These are phyloP conservation scores for Parauchenoglanis ngamensis DNA, from an alignment of 2,797 vertebrate genomes.

Conservation along the genomic window DNA sequence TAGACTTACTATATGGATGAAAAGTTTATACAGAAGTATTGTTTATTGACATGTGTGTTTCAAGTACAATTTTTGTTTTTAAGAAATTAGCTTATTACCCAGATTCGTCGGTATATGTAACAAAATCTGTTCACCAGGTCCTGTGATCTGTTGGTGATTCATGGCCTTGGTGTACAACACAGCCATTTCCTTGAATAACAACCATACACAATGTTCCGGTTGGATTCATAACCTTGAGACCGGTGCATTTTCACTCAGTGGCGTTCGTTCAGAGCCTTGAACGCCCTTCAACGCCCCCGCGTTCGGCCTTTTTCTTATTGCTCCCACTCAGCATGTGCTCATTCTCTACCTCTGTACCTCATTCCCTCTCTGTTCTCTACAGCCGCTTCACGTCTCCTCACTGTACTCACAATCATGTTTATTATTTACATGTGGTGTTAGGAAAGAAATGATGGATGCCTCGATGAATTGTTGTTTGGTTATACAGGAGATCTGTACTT, in stretches of 20 bases:
- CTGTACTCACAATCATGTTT: slow-evolving; percentile 19
- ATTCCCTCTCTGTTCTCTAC: slow-evolving; percentile 59
- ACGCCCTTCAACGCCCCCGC: slow-evolving; percentile 51
- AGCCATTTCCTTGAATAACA: slow-evolving; percentile 50
- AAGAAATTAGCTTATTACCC: neutral
- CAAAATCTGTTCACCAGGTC: slow-evolving; percentile 2
- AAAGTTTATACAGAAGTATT: neutral
- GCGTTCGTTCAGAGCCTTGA: slow-evolving; percentile 65
- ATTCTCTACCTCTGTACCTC: slow-evolving; percentile 57
- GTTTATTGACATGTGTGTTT: neutral
- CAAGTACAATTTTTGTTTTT: neutral
- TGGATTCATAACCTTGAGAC: slow-evolving; percentile 52
- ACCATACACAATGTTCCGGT: slow-evolving; percentile 31
- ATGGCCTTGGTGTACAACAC: slow-evolving; percentile 11
- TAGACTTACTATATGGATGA: neutral
- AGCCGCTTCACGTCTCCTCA: slow-evolving; percentile 22
- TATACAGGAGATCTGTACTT: neutral
- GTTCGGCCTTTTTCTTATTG: slow-evolving; percentile 50
- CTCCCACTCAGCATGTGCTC: slow-evolving; percentile 56
- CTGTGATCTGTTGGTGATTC: slow-evolving; percentile 14
- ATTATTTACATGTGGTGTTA: slow-evolving; percentile 43
- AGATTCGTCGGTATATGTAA: neutral
- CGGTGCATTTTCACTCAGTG: slow-evolving; percentile 31
- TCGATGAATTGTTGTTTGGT: neutral
- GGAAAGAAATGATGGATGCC: slow-evolving; percentile 16